Conservation (phyloP, 2,797 vertebrate genomes). For the Simalia tracyae region DNA sequence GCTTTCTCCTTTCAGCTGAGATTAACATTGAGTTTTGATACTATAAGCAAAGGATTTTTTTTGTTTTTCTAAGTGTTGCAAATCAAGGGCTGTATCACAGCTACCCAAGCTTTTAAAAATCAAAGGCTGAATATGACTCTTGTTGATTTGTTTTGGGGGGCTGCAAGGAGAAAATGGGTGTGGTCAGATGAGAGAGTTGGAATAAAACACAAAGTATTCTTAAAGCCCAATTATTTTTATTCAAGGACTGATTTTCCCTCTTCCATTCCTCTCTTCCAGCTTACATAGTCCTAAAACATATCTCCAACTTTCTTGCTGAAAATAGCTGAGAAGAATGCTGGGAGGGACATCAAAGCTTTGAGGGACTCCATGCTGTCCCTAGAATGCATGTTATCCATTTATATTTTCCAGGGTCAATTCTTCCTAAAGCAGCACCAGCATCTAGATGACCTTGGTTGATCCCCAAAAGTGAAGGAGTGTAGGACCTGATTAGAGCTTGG, state of each 20-base stretch:
- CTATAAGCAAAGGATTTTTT: neutral
- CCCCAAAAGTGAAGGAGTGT: neutral
- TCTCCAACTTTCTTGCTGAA: neutral
- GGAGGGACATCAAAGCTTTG: neutral
- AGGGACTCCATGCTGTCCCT: neutral
- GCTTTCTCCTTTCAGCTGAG: neutral
- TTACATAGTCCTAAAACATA: neutral
- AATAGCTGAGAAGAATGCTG: neutral
- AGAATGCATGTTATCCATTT: neutral
- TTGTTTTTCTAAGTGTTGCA: neutral
- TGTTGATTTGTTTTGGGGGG: neutral
- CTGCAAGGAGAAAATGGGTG: neutral
- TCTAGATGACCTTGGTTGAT: neutral
- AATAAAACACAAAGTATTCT: neutral
- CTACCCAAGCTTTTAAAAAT: neutral
- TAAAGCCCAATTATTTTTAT: neutral
- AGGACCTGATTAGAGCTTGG: neutral
- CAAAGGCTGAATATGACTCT: neutral
- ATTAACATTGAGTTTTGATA: neutral
- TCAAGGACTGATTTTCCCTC: neutral
- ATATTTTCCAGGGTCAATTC: neutral
- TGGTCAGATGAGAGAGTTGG: neutral
- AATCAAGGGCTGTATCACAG: neutral
- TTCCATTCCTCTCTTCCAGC: neutral
- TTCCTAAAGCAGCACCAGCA: neutral